phyloP scores from a whole-genome alignment of 2,888 invertebrate genomes.

The Mythimna pallens region DNA sequence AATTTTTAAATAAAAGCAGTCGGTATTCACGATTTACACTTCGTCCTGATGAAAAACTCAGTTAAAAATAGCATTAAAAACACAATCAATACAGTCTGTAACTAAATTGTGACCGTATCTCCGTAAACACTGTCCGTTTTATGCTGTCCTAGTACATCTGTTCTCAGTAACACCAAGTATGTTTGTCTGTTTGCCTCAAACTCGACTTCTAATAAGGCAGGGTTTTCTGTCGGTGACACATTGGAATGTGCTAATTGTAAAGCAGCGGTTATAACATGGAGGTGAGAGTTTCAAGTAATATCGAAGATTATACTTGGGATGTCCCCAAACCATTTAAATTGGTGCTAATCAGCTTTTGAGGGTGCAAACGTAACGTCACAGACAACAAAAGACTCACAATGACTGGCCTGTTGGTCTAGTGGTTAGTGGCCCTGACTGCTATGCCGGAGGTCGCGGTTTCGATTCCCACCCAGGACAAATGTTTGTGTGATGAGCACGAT shows the following conservation, averaged over 20 bases:
- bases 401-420: too few relatives aligned
- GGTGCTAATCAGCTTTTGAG: background rate
- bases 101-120: background rate
- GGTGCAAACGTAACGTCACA: too few relatives aligned
- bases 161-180: conserved; percentile 3
- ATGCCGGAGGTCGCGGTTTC: too few relatives aligned
- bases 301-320: background rate
- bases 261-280: conserved; percentile 14
- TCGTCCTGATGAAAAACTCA: background rate
- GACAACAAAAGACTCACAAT: too few relatives aligned
- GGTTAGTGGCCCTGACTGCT: too few relatives aligned
- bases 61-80: background rate
- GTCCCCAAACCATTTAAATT: background rate
- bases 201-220: background rate
- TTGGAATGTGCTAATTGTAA: conserved; percentile 47
- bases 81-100: background rate
- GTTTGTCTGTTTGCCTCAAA: conserved; percentile 32
- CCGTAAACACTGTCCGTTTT: background rate
- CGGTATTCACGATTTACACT: background rate
- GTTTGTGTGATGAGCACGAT: too few relatives aligned
- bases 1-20: too few relatives aligned
- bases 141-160: conserved; percentile 16
- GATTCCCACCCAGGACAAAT: too few relatives aligned
- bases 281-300: conserved; percentile 32
- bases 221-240: conserved; percentile 45